Base-by-base conservation (phyloP, 2,113 vertebrate species). In the Oryzias melastigma region DNA sequence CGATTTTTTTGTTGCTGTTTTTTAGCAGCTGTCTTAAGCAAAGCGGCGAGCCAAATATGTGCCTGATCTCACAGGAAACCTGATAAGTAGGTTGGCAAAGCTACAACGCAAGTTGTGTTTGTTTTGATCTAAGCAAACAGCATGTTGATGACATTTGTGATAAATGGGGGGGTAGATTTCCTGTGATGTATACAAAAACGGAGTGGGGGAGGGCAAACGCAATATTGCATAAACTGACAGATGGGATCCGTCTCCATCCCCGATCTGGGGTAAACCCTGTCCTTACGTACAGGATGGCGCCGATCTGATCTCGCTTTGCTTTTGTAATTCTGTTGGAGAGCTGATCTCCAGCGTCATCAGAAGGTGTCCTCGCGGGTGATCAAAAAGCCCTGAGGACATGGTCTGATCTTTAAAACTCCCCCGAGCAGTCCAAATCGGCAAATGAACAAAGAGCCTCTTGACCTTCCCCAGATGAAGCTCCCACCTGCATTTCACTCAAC, bases 161-260 rank as follows among this genome's bases (percentile, higher is more conserved):
- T 68, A 53, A 84, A 69, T 49, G 58, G 75, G 56, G 19, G 43
- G 46, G 62, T 56, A 40, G 66, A 35, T 63, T 61, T 24, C 47
- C 15, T 50, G 14, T 62, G 27, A 71, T 70, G 24, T 49, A 35
- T 12, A 35, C 35, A 35, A 10, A 64, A 41, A 27, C 35, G n/a
- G 53, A 44, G 52, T 35, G 5, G 5, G 54, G 54, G 46, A 50
- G 16, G 68, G 56, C 55, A 35, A 60, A 71, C 18, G 43, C 60
- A 85, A 87, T 74, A 87, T 87, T 68, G 76, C 65, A 64, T 54
- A 59, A 71, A 76, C 65, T 65, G 75, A 87, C 88, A 82, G 81
- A 87, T 84, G 81, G 84, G 83, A 82, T 62, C 64, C 22, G 58
- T 66, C 47, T 43, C 50, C 65, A 58, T 67, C 68, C 69, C 71